A percentile compares a stretch with the other conserved stretches of the same genome.
Evolutionary conservation across 2,113 vertebrate species (phyloP).

Genomic region (Sphyrna mokarran): DNA sequence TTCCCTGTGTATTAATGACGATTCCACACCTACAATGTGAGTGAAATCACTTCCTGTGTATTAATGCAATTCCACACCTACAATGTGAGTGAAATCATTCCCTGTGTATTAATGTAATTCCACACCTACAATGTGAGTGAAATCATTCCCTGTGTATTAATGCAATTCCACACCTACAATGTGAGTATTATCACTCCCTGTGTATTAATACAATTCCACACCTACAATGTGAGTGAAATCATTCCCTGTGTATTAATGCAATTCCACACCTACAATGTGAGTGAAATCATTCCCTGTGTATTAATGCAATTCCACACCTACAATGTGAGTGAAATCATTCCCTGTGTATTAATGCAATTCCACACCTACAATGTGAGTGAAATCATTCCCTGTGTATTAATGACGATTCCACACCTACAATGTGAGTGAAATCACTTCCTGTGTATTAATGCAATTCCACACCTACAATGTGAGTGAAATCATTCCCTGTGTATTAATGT

Average conservation of each 20-base stretch:
- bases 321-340: conserved; percentile 46
- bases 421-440: too few species aligned
- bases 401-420: conserved; percentile 58
- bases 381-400: background rate
- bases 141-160: too few species aligned
- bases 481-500: too few species aligned
- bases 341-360: conserved; percentile 50
- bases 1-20: too few species aligned
- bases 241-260: too few species aligned
- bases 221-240: conserved; percentile 42
- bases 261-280: conserved; percentile 52
- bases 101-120: too few species aligned
- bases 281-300: conserved; percentile 43
- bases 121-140: conserved; percentile 42
- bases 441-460: too few species aligned
- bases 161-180: too few species aligned
- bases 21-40: conserved; percentile 75
- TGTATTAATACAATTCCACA: too few species aligned
- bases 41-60: conserved; percentile 51
- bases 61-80: too few species aligned
- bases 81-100: conserved; percentile 58
- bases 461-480: conserved; percentile 58
- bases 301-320: too few species aligned
- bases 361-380: conserved; percentile 88
- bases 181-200: conserved; percentile 58